These are phyloP conservation scores for Heliconius nattereri DNA, from an alignment of 1,140 invertebrate species.

Conservation along the genomic window DNA sequence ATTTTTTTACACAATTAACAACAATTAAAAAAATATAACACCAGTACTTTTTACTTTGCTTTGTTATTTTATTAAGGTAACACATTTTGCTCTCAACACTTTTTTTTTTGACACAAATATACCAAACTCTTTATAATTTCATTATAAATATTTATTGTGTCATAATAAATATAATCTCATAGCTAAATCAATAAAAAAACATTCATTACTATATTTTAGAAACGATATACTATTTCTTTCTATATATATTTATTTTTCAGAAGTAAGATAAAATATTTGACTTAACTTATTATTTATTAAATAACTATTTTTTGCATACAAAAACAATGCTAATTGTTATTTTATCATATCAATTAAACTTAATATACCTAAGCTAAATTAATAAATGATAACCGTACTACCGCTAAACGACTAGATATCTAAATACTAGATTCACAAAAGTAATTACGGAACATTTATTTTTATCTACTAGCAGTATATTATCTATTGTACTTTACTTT, in stretches of 20 bases:
- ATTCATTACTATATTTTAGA: too few relatives aligned
- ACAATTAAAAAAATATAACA: too few relatives aligned
- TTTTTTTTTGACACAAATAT: too few relatives aligned
- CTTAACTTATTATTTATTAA: neutral
- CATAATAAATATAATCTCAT: too few relatives aligned
- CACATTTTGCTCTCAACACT: too few relatives aligned
- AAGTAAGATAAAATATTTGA: neutral
- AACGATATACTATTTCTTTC: neutral
- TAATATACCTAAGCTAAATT: neutral
- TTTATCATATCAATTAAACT: neutral
- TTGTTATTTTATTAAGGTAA: too few relatives aligned
- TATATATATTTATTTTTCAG: neutral
- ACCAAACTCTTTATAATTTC: too few relatives aligned
- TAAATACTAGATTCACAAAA: neutral
- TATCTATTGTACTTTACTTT: neutral
- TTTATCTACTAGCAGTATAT: conserved; percentile 1
- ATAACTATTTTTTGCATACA: neutral
- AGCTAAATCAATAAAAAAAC: too few relatives aligned
- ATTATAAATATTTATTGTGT: too few relatives aligned
- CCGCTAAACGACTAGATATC: neutral
- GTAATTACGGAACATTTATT: neutral
- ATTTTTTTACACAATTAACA: too few relatives aligned
- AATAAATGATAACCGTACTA: neutral
- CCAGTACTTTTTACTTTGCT: too few relatives aligned
- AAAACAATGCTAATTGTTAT: neutral